Evolutionary conservation across 2,888 invertebrate species (phyloP).

Genomic region (Hybos culiciformis): DNA sequence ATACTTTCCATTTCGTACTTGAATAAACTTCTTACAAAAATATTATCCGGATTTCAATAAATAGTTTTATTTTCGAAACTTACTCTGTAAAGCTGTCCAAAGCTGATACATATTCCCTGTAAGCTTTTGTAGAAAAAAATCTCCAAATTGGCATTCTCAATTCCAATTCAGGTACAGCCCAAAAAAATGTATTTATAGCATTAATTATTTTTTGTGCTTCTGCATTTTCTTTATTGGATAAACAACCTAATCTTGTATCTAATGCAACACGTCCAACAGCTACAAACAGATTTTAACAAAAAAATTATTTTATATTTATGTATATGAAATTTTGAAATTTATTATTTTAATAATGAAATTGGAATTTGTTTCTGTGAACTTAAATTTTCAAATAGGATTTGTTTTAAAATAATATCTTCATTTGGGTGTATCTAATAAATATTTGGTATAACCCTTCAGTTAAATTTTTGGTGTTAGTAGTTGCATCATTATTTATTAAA

Average conservation of each 20-base stretch:
- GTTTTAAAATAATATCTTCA: too few relatives aligned
- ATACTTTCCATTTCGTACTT: too few relatives aligned
- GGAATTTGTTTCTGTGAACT: too few relatives aligned
- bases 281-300: too few relatives aligned
- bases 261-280: conserved; percentile 71
- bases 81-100: conserved; percentile 59
- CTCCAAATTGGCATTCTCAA: conserved; percentile 63
- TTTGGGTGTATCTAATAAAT: too few relatives aligned
- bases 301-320: not conserved
- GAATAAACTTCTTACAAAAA: too few relatives aligned
- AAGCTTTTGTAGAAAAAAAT: conserved; percentile 53
- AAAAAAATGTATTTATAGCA: conserved; percentile 63
- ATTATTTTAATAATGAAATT: too few relatives aligned
- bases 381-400: too few relatives aligned
- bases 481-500: too few relatives aligned
- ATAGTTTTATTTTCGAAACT: not conserved
- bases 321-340: not conserved
- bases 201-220: conserved; percentile 65
- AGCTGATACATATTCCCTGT: conserved; percentile 55
- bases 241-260: conserved; percentile 65
- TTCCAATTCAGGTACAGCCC: conserved; percentile 61
- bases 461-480: too few relatives aligned
- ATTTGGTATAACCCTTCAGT: too few relatives aligned
- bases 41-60: not conserved
- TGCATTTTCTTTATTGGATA: conserved; percentile 42